Base-by-base conservation (phyloP, 2,797 vertebrate species). In the Sebastiscus tertius region DNA sequence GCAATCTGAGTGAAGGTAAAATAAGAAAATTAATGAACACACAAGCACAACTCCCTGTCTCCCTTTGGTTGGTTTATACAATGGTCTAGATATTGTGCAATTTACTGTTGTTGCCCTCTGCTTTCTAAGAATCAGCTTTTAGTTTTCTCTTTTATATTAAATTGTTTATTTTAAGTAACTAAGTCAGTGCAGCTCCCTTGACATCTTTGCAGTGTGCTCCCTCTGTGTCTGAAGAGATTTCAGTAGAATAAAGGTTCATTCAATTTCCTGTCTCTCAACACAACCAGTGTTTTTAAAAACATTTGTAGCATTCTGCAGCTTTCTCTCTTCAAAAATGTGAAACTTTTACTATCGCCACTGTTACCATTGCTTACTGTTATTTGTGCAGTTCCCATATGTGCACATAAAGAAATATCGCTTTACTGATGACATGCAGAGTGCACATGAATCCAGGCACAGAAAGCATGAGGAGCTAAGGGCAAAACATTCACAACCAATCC, bases 101-200 rank as follows among this genome's bases (percentile, higher is more conserved):
- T 56, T 52, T 69, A 26, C 52, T 55, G 42, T 34, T 67, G 10
- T 29, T 34, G 26, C 26, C 52, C 56, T 84, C 26, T 77, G 34
- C 54, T 36, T 24, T 80, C 52, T 3, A 70, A 29, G 22, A 77
- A 81, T 55, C 12, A 6, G 5, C 33, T n/a, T 68, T 60, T 26
- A 33, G 24, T 62, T 24, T 36, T 66, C 12, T 26, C 13, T 33
- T 34, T 73, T 54, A 29, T 54, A 29, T 74, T 39, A 42, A 70
- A 39, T 36, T 3, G 60, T 68, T 70, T 71, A 78, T 68, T 75
- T 72, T 55, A 22, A 22, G 69, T 77, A 80, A 71, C 60, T 71
- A 67, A 86, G 33, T 77, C 76, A 70, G 56, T 27, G 66, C 56
- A 42, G 63, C 72, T 42, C 67, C 46, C 65, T 77, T 62, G 39